Evolutionary conservation across 2,797 vertebrate genomes (phyloP).

Genomic region (Hoplostethus mediterraneus): DNA sequence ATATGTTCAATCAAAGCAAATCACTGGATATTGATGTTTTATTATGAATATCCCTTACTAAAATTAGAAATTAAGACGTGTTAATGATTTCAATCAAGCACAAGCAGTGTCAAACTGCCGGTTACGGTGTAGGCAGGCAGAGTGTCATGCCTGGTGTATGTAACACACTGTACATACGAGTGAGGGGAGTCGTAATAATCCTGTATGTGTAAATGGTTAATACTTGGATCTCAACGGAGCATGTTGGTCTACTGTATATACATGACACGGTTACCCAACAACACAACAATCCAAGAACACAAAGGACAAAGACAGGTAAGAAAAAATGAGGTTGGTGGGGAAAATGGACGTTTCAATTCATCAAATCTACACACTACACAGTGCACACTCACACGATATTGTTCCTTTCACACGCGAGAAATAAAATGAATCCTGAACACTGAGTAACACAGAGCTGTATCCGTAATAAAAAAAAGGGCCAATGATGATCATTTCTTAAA

Average conservation of each 20-base stretch:
- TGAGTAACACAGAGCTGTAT: neutral
- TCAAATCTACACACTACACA: slow-evolving; percentile 46
- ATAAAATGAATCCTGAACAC: neutral
- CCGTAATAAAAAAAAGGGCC: slow-evolving; percentile 35
- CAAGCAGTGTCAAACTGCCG: slow-evolving; percentile 82
- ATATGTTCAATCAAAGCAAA: slow-evolving; percentile 31
- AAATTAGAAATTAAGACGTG: slow-evolving; percentile 45
- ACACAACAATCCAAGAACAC: slow-evolving; percentile 31
- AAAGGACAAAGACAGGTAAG: slow-evolving; percentile 21
- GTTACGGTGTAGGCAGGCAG: slow-evolving; percentile 8
- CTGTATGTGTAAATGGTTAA: slow-evolving; percentile 27
- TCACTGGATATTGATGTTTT: slow-evolving; percentile 53
- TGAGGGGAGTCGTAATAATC: slow-evolving; percentile 10
- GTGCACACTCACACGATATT: slow-evolving; percentile 50
- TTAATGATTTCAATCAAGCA: slow-evolving; percentile 53
- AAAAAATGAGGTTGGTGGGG: slow-evolving; percentile 14
- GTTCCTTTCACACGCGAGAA: slow-evolving; percentile 28
- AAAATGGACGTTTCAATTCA: slow-evolving; percentile 26
- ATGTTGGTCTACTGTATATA: slow-evolving; percentile 23
- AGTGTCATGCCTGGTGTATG: neutral
- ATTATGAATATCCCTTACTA: slow-evolving; percentile 64
- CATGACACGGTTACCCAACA: slow-evolving; percentile 14
- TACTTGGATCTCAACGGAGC: neutral
- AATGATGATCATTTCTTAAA: slow-evolving; percentile 32
- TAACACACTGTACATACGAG: slow-evolving; percentile 24